Evolutionary conservation across 2,888 invertebrate genomes (phyloP), one percentile per base, ranked within the genome.

Genomic region (Cantharis rustica): DNA sequence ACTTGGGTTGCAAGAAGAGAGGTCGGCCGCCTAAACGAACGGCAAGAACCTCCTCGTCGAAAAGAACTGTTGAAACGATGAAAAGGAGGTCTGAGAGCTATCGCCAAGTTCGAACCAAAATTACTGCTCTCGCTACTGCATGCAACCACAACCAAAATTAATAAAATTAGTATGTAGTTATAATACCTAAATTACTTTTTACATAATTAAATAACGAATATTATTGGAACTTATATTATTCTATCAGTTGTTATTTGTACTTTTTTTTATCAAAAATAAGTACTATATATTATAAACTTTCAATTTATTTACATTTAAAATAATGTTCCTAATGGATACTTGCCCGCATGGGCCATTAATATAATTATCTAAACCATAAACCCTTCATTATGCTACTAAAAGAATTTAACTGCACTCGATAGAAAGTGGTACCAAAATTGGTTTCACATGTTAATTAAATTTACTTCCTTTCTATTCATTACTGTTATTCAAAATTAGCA

Each of bases 11-110:
- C 83, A 71, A 84, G 80, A 73, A 85, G 81, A 64, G 87, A 87
- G 75, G 84, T 83, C 66, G 87, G 87, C 68, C 82, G 79, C 81
- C 80, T 72, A 16, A 64, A 23, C 69, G 82, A 80, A 79, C 86
- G 81, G 78, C 84, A 83, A 63, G 87, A 86, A 74, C 85, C 86
- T 72, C 85, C 84, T 74, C 87, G 85, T 23, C 88, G 85, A 75
- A 88, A 85, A 63, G 88, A 87, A 76, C 82, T 84, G 85, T 87
- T 86, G 85, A 87, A 86, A 79, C 88, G 86, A 78, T 86, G 86
- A 83, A 88, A 88, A 75, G 87, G 86, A 72, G 88, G 87, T 81
- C 87, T 84, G 82, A 88, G 84, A 79, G 87, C 87, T 84, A 86
- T 84, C 85, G 87, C 87, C 86, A 87, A 84, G 80, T 86, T 86